Base-by-base conservation (phyloP, 2,113 vertebrate genomes). In the Canis aureus region DNA sequence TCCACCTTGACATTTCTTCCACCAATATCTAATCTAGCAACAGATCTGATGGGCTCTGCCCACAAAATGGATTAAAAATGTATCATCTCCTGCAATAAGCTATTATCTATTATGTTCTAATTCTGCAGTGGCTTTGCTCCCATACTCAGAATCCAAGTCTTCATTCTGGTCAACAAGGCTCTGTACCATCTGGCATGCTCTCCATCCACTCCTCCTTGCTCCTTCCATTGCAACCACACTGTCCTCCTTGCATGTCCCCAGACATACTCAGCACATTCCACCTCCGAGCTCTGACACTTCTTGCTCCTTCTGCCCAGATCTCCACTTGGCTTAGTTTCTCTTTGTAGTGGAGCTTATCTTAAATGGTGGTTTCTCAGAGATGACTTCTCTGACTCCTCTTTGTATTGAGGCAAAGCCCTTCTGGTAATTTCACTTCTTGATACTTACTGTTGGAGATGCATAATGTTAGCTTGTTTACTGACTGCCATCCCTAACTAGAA, bases 171-270 rank as follows among this genome's bases (percentile, higher is more conserved):
- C 43, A 27, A 51, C 51, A 17, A 29, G 80, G 35, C 11, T 22
- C 4, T 16, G 16, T 0, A 6, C 0, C 1, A 8, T 11, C 67
- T 7, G 51, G 27, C 19, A 35, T 57, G 15, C 15, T 27, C 11
- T 29, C 32, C 51, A 1, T 8, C 23, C 49, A 0, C 5, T 1
- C 71, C 15, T 22, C 22, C 11, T 23, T 64, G 10, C 23, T 10
- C 27, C 11, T 19, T 62, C 55, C 29, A 20, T 19, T 27, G 15
- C 55, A 57, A 17, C 12, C 35, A 23, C 38, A 60, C 10, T 32
- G 29, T 17, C 13, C 55, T 51, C 49, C 20, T 11, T 32, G 10
- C 11, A 3, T 1, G 5, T n/a, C 10, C 51, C 16, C 19, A 25
- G 11, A 32, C 25, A 35, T 27, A 3, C 19, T 12, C 62, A 25